These are phyloP conservation scores for Alectoris magna DNA, from an alignment of 2,797 vertebrate genomes.

Conservation along the genomic window DNA sequence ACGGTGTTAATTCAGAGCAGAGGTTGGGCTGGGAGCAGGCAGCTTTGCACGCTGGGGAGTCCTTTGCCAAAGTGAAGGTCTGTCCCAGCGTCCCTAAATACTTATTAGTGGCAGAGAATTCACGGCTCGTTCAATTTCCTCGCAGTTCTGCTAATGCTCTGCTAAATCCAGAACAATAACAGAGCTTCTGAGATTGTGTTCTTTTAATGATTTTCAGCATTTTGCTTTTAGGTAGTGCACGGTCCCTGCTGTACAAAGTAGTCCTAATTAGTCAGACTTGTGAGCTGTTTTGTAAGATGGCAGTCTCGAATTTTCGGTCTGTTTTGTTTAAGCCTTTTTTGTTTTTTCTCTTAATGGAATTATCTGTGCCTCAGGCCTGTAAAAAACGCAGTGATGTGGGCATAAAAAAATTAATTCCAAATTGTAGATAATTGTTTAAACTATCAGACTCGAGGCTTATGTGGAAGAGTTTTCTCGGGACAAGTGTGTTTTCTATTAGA, in stretches of 20 bases:
- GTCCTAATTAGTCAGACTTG: neutral
- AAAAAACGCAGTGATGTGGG: conserved; percentile 72
- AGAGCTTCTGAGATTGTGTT: conserved; percentile 19
- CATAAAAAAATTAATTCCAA: conserved; percentile 71
- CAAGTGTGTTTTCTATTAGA: conserved; percentile 77
- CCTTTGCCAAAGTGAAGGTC: neutral
- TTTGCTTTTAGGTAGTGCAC: neutral
- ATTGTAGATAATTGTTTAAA: conserved; percentile 71
- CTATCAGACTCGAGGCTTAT: conserved; percentile 66
- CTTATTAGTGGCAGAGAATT: conserved; percentile 18
- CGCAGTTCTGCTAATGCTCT: conserved; percentile 23
- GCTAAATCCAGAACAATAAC: conserved; percentile 59
- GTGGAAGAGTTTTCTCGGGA: conserved; percentile 65
- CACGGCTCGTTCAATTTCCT: conserved; percentile 1
- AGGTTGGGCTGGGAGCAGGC: neutral
- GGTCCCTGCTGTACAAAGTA: neutral
- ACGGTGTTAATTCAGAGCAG: conserved; percentile 27
- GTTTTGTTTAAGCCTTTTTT: conserved; percentile 49
- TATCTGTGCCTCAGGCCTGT: conserved; percentile 67
- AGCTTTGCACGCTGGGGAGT: neutral
- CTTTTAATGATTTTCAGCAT: conserved; percentile 30
- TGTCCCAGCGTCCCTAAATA: neutral
- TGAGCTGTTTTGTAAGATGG: conserved; percentile 47
- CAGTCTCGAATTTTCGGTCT: conserved; percentile 28
- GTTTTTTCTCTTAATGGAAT: conserved; percentile 14